phyloP scores from a whole-genome alignment of 2,888 invertebrate genomes.

The Timema cristinae region DNA sequence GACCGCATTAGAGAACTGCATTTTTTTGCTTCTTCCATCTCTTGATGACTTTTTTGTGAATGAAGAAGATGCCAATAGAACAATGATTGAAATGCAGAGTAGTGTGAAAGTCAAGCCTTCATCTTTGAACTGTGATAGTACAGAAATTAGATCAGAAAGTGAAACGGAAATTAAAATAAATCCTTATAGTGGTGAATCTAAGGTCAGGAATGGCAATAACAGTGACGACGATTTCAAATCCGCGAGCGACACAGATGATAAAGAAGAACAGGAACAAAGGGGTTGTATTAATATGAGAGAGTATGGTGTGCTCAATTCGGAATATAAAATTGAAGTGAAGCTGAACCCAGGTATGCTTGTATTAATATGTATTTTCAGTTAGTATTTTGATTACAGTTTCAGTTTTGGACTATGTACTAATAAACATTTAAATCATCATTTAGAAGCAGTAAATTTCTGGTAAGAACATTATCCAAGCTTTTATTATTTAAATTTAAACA shows the following conservation, averaged over 20 bases:
- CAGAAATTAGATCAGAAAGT: background rate
- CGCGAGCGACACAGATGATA: slow-evolving; percentile 17
- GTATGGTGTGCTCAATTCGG: slow-evolving; percentile 37
- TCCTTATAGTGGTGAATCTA: slow-evolving; percentile 15
- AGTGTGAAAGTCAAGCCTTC: background rate
- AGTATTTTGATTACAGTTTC: no score
- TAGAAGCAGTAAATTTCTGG: background rate
- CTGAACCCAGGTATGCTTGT: slow-evolving; percentile 25
- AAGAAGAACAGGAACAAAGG: slow-evolving; percentile 19
- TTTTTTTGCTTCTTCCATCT: slow-evolving; percentile 40
- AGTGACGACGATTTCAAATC: slow-evolving; percentile 10
- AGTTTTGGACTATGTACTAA: no score
- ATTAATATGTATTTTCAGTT: no score
- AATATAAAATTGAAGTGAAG: slow-evolving; percentile 35
- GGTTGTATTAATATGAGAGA: slow-evolving; percentile 32
- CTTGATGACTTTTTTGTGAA: slow-evolving; percentile 40
- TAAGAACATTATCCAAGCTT: background rate
- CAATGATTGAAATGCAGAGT: background rate
- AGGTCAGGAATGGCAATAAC: background rate
- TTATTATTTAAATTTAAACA: background rate
- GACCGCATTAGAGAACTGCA: slow-evolving; percentile 40
- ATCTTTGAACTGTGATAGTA: background rate
- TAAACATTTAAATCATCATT: background rate
- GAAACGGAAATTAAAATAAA: background rate
- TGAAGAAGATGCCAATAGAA: slow-evolving; percentile 1